A percentile compares a stretch with the other conserved stretches of the same genome.
Evolutionary conservation across 1,140 invertebrate species (phyloP).

Genomic region (Cardiocondyla obscurior): DNA sequence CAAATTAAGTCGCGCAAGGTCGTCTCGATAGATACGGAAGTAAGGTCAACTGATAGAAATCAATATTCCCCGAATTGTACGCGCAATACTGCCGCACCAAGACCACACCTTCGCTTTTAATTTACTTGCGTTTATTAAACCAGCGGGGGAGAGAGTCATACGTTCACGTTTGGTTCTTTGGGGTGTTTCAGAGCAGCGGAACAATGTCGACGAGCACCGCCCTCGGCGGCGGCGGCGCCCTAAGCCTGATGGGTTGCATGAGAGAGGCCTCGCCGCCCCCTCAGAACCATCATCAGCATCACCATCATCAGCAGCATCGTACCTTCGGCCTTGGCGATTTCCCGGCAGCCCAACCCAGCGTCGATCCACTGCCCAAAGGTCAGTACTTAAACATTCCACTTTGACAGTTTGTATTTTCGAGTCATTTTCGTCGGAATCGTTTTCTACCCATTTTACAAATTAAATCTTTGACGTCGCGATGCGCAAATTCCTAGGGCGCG

Average conservation of each 20-base stretch:
- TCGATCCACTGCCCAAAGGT: slow-evolving; percentile 81
- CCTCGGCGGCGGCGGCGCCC: slow-evolving; percentile 75
- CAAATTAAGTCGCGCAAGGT: slow-evolving; percentile 59
- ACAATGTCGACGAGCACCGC: slow-evolving; percentile 79
- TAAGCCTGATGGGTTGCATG: slow-evolving; percentile 83
- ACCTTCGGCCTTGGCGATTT: slow-evolving; percentile 63
- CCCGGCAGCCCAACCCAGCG: slow-evolving; percentile 60
- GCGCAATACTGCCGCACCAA: neutral
- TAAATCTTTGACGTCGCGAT: slow-evolving; percentile 12
- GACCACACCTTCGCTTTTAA: slow-evolving; percentile 22
- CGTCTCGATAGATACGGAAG: slow-evolving; percentile 30
- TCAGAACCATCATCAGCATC: slow-evolving; percentile 60
- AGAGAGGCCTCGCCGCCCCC: slow-evolving; percentile 83
- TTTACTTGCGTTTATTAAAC: neutral
- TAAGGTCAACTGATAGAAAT: slow-evolving; percentile 70
- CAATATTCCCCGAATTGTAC: slow-evolving; percentile 60
- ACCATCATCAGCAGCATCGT: slow-evolving; percentile 60
- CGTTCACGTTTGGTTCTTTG: slow-evolving; percentile 73
- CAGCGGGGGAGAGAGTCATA: slow-evolving; percentile 73
- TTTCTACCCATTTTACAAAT: slow-evolving; percentile 5
- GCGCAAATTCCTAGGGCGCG: slow-evolving; percentile 7
- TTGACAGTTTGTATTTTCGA: neutral
- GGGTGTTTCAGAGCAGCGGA: slow-evolving; percentile 76
- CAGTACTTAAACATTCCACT: slow-evolving; percentile 35
- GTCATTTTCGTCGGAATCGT: neutral